Conservation (phyloP, 2,888 invertebrate genomes). For the Liodrosophila aerea region DNA sequence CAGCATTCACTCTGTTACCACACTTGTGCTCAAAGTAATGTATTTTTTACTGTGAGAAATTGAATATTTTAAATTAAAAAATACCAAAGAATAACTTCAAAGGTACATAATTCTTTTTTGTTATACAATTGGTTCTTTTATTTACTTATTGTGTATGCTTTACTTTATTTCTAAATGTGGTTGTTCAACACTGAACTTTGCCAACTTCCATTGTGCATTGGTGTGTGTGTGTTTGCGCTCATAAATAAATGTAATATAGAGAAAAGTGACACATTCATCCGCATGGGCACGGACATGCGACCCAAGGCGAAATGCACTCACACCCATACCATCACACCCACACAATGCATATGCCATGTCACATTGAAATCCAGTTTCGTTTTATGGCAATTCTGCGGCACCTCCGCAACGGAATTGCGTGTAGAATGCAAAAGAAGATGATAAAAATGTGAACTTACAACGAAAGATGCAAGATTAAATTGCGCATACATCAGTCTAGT, state of each 20-base stretch:
- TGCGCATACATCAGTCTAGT: slow-evolving; percentile 1
- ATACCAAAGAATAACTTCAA: no score
- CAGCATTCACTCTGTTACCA: no score
- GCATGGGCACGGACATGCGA: slow-evolving; percentile 45
- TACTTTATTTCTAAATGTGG: slow-evolving; percentile 6
- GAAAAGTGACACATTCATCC: slow-evolving; percentile 62
- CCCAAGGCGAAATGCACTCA: slow-evolving; percentile 45
- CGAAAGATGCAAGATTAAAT: slow-evolving; percentile 11
- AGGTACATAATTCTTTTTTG: no score
- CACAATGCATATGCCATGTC: slow-evolving; percentile 18
- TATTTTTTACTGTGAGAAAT: no score
- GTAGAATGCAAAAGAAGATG: slow-evolving; percentile 35
- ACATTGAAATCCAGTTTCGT: slow-evolving; percentile 46
- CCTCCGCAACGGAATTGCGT: slow-evolving; percentile 53
- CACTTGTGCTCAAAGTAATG: no score
- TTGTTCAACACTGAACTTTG: slow-evolving; percentile 26
- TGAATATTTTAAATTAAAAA: no score
- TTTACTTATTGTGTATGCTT: no score
- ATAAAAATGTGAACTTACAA: slow-evolving; percentile 32
- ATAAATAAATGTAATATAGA: slow-evolving; percentile 71
- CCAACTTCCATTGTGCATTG: slow-evolving; percentile 2
- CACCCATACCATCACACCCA: slow-evolving; percentile 15
- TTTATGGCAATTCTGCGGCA: slow-evolving; percentile 27
- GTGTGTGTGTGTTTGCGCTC: slow-evolving; percentile 27
- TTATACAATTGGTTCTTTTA: no score